Base-by-base conservation (phyloP, 2,113 vertebrate species). In the Aegithalos caudatus region DNA sequence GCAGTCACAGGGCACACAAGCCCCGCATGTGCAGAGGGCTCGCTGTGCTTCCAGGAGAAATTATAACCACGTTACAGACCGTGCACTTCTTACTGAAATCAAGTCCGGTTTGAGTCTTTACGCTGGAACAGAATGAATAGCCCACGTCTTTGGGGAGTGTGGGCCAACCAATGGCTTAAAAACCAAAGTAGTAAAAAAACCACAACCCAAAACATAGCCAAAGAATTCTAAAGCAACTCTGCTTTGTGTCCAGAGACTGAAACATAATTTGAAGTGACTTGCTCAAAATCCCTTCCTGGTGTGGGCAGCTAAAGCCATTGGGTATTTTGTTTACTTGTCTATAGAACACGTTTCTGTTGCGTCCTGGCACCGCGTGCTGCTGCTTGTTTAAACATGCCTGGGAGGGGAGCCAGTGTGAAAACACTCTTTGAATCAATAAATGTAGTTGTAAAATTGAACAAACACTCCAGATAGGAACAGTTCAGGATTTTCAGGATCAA, bases 241-340 rank as follows among this genome's bases (percentile, higher is more conserved):
- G 92, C 69, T 92, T 91, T 62, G 61, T 86, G 61, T 94, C 48
- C 78, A 62, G 65, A 60, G 76, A 77, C 84, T 2, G 3, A 69
- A 84, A 84, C 25, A 7, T 90, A 96, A 93, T 95, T 92, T 90
- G 87, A 91, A 90, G 73, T 50, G 82, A 95, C 81, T 94, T 79
- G 78, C n/a, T 81, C 33, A 60, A 87, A 97, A 94, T 81, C 72
- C 53, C 56, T 77, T 60, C 2, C 0, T 84, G 73, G 81, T 77
- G 81, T 72, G 89, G 81, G 81, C 44, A 90, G 84, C 88, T 91
- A 56, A 94, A 95, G 53, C 64, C 79, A 94, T 84, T 0, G 86
- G 60, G 82, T 80, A 64, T 89, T 94, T 92, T 92, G 89, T 97
- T 97, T 94, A 95, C 81, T 95, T 65, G 77, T 95, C 93, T 91